Evolutionary conservation across 2,113 vertebrate species (phyloP), one percentile per base, ranked within the genome.

Genomic region (Pimephales promelas): DNA sequence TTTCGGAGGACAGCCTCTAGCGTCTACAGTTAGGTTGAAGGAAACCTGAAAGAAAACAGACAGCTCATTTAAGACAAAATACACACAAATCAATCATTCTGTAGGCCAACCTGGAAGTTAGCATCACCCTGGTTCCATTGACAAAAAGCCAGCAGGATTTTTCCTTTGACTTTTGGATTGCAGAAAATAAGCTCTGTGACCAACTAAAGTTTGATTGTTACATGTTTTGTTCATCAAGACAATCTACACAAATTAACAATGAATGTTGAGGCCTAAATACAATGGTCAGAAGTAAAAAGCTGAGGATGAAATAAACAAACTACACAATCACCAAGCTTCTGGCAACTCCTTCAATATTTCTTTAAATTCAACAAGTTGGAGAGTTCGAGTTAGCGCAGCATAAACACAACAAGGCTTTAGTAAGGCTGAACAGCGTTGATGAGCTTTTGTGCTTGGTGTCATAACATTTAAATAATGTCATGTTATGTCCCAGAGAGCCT

Each of bases 11-110:
- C 98, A 99, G 90, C 94, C 93, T 61, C 96, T 92, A 0, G 97
- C 96, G 86, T 97, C 96, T 85, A 96, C 95, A 0, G 93, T 94
- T 84, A 99, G 94, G 34, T 97, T 95, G 1, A 99, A 99, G n/a
- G 97, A 98, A 3, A 95, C 94, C 95, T 95, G 72, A 34, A 20
- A 20, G 6, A 54, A 4, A 57, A 2, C 10, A 84, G 22, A 43
- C n/a, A 28, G 1, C 14, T 64, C 9, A 83, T 22, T n/a, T 6
- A 43, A 45, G 68, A 6, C 40, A 7, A 71, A 24, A 68, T 4
- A 10, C 3, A 68, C 18, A 36, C 7, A 36, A 20, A 54, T 22
- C 8, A 54, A 54, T 45, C 11, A 28, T 64, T 64, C 9, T 64
- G 4, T 52, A 20, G 49, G 49, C 5, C 49, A 52, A 7, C 5